Percentiles rank a stretch among this genome's conserved stretches.
Evolutionary conservation across 2,113 vertebrate species (phyloP).

Genomic region (Daboia siamensis): DNA sequence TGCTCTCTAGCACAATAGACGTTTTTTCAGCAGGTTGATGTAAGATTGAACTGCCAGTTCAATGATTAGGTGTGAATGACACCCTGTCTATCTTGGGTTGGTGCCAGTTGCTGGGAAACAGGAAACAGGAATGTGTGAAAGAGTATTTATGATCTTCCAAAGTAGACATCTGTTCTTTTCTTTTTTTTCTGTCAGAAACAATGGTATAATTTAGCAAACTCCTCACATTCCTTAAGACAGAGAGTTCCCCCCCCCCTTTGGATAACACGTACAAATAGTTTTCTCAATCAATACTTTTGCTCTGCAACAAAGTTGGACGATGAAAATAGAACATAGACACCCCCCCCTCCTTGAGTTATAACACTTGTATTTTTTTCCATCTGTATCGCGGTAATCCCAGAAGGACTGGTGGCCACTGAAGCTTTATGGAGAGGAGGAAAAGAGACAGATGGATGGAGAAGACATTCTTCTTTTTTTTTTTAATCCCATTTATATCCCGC

Average conservation of each 20-base stretch:
- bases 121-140: background rate
- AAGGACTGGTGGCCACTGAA: background rate
- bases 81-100: background rate
- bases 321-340: background rate
- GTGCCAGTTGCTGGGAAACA: background rate
- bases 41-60: background rate
- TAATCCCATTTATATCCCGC: no score
- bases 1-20: background rate
- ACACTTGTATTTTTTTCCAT: background rate
- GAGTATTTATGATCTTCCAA: background rate
- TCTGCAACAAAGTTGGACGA: background rate
- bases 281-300: background rate
- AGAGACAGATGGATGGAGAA: background rate
- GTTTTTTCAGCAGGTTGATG: background rate
- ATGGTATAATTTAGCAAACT: background rate
- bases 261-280: background rate
- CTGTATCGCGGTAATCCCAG: background rate
- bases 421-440: background rate
- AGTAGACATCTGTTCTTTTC: background rate
- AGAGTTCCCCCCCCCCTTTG: background rate
- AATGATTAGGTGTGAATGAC: background rate
- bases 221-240: background rate
- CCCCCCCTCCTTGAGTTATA: background rate
- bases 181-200: background rate
- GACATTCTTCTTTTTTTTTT: no score